Conservation (phyloP, 2,888 invertebrate species). For the Mycalesis mineus region DNA sequence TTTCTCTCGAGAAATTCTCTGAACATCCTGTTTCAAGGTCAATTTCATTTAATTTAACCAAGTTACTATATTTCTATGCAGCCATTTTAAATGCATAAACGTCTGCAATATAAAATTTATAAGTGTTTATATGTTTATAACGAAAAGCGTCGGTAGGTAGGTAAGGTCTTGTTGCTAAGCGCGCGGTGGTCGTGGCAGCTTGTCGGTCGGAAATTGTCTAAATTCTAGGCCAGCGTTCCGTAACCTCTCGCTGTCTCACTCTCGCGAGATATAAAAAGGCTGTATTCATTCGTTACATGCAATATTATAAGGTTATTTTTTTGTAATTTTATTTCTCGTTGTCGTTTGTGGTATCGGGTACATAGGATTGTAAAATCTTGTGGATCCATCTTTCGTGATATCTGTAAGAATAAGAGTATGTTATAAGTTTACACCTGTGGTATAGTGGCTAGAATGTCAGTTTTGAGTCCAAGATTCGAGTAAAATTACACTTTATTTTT, state of each 20-base stretch:
- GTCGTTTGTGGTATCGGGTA: neutral
- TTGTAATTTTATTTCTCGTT: neutral
- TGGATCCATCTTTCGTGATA: neutral
- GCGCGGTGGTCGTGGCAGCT: conserved; percentile 25
- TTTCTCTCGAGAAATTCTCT: too few relatives aligned
- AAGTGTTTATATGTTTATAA: neutral
- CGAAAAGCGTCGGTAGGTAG: neutral
- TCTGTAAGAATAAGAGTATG: too few relatives aligned
- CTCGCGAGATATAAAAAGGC: conserved; percentile 36
- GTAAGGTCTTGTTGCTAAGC: conserved; percentile 40
- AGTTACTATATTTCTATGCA: too few relatives aligned
- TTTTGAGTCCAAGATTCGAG: too few relatives aligned
- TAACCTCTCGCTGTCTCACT: conserved; percentile 47
- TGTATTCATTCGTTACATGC: conserved; percentile 14
- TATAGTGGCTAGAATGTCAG: too few relatives aligned
- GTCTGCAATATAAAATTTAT: too few relatives aligned
- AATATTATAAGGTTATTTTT: conserved; percentile 8
- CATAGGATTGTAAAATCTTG: too few relatives aligned
- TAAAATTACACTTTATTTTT: too few relatives aligned
- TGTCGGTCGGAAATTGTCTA: conserved; percentile 68
- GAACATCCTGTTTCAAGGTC: too few relatives aligned
- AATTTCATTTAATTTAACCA: too few relatives aligned
- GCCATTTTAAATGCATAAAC: too few relatives aligned
- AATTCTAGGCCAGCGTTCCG: conserved; percentile 66
- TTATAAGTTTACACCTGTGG: too few relatives aligned